Conservation (phyloP, 2,888 invertebrate species). For the Podabrus alpinus region DNA sequence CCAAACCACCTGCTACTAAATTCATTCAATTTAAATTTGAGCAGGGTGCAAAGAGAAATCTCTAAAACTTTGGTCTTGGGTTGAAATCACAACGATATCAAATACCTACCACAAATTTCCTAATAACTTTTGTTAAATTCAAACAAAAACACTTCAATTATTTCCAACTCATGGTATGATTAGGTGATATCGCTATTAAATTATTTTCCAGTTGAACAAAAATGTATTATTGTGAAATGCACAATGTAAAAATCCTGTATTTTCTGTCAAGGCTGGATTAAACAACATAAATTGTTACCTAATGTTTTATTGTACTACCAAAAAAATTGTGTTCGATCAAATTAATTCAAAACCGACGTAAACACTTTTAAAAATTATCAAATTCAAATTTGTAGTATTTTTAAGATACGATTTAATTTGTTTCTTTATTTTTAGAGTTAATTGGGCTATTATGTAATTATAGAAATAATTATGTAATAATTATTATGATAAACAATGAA, state of each 20-base stretch:
- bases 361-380: background rate
- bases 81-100: no score
- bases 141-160: background rate
- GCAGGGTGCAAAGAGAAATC: background rate
- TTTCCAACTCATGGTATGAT: background rate
- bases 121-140: background rate
- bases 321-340: background rate
- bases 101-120: no score
- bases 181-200: background rate
- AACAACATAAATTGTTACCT: background rate
- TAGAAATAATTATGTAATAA: background rate
- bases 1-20: no score
- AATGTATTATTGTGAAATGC: no score
- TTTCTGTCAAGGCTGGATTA: background rate
- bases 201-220: background rate
- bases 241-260: background rate
- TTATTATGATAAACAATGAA: background rate
- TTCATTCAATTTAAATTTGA: no score
- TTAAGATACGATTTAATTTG: no score
- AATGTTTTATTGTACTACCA: no score
- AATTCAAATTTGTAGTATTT: no score
- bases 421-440: no score
- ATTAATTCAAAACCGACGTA: background rate
- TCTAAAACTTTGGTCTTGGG: background rate
- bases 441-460: no score